Evolutionary conservation across 1,140 invertebrate species (phyloP), one percentile per base, ranked within the genome.

Genomic region (Polypedilum pembai): DNA sequence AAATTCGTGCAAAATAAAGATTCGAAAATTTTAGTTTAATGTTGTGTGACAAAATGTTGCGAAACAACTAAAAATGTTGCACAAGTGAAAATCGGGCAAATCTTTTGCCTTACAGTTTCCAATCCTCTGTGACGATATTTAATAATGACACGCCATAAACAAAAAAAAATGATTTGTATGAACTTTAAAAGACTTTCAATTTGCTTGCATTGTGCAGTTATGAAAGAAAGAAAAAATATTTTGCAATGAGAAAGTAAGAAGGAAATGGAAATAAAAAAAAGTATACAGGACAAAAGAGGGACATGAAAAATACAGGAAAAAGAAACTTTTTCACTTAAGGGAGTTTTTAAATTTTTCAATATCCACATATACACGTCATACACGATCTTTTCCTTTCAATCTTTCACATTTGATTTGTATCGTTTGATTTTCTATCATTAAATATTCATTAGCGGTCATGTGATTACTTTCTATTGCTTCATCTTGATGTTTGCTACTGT

Each of bases 281-380:
- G n/a, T 15, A 45, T 15, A 56, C 12, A 56, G 24, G 24, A 33
- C 24, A 33, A 33, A 33, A 33, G 5, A 33, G 24, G 24, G 24
- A 33, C 24, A 33, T 33, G 12, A 56, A 56, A 56, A 12, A 15
- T n/a, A 56, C 45, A 56, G 45, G 45, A 56, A n/a, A 56, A 56
- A n/a, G 45, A 56, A 56, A 56, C 45, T 56, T 56, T 33, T 56
- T 56, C 45, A 56, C 45, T 56, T 56, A 56, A 56, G 45, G 45
- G 45, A 56, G 12, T 56, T 56, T 56, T 56, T 56, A n/a, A n/a
- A 56, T 56, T 56, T 56, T 56, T n/a, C 45, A 33, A 33, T 33
- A 33, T 33, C 1, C 45, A 56, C 12, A 56, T 56, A n/a, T n/a
- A n/a, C n/a, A n/a, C n/a, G n/a, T n/a, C n/a, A n/a, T n/a, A n/a